phyloP scores from a whole-genome alignment of 2,888 invertebrate species.

The Halictus quadricinctus region DNA sequence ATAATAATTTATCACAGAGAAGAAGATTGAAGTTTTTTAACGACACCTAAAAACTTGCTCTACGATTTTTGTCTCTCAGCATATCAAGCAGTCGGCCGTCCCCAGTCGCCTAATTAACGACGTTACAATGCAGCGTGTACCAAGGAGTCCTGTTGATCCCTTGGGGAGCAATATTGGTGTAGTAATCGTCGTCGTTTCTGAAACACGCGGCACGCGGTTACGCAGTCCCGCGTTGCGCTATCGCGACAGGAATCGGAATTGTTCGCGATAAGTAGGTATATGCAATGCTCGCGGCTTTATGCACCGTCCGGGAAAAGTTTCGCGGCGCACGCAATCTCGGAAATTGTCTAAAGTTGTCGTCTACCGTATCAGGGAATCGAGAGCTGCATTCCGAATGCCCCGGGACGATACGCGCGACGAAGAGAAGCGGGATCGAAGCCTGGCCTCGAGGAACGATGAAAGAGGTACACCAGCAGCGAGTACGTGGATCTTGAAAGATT shows the following conservation, averaged over 20 bases:
- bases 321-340: conserved; percentile 63
- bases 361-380: conserved; percentile 58
- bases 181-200: conserved; percentile 38
- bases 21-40: background rate
- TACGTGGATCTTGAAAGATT: conserved; percentile 28
- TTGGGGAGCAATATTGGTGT: conserved; percentile 27
- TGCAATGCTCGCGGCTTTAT: conserved; percentile 33
- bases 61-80: too few relatives aligned
- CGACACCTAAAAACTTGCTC: background rate
- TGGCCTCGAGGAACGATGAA: conserved; percentile 45
- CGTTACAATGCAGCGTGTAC: background rate
- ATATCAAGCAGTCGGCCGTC: background rate
- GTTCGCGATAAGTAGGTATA: conserved; percentile 50
- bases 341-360: conserved; percentile 66
- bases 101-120: background rate
- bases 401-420: background rate
- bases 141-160: conserved; percentile 17
- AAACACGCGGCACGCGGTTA: conserved; percentile 29
- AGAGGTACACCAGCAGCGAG: conserved; percentile 17
- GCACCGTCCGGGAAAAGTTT: conserved; percentile 47
- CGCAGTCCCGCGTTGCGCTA: conserved; percentile 32
- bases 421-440: background rate
- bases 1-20: too few relatives aligned
- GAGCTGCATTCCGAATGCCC: conserved; percentile 58
- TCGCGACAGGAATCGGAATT: conserved; percentile 57